Evolutionary conservation across 2,888 invertebrate species (phyloP).

Genomic region (Nysson spinosus): DNA sequence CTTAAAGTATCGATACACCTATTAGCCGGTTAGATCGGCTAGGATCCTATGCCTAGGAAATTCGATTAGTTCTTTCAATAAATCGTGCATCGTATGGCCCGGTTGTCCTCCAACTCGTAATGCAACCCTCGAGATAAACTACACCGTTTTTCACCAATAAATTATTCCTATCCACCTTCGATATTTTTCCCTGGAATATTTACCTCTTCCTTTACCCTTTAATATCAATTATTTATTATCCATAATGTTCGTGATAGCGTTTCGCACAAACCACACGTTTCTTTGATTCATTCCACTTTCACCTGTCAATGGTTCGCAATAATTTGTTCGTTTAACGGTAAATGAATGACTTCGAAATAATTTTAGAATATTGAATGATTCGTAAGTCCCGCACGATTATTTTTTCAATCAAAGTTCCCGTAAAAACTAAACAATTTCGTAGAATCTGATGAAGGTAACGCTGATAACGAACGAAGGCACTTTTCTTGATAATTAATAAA

Average conservation of each 20-base stretch:
- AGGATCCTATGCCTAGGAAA: slow-evolving; percentile 11
- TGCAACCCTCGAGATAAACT: slow-evolving; percentile 2
- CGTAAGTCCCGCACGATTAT: too few relatives aligned
- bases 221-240: neutral
- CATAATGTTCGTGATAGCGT: neutral
- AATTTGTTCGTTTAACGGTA: too few relatives aligned
- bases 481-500: neutral
- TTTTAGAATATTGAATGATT: too few relatives aligned
- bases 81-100: slow-evolving; percentile 9
- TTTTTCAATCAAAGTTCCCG: too few relatives aligned
- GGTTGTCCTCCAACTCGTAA: neutral
- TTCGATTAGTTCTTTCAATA: slow-evolving; percentile 2
- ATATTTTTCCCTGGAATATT: neutral
- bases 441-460: too few relatives aligned
- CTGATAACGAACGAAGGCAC: too few relatives aligned
- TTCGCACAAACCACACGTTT: too few relatives aligned
- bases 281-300: too few relatives aligned
- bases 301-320: too few relatives aligned
- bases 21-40: slow-evolving; percentile 23
- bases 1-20: neutral
- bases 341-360: too few relatives aligned
- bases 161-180: neutral
- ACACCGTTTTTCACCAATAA: slow-evolving; percentile 5
- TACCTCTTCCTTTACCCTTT: neutral
- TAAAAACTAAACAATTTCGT: too few relatives aligned